phyloP scores from a whole-genome alignment of 2,797 vertebrate species.

The Parambassis ranga region DNA sequence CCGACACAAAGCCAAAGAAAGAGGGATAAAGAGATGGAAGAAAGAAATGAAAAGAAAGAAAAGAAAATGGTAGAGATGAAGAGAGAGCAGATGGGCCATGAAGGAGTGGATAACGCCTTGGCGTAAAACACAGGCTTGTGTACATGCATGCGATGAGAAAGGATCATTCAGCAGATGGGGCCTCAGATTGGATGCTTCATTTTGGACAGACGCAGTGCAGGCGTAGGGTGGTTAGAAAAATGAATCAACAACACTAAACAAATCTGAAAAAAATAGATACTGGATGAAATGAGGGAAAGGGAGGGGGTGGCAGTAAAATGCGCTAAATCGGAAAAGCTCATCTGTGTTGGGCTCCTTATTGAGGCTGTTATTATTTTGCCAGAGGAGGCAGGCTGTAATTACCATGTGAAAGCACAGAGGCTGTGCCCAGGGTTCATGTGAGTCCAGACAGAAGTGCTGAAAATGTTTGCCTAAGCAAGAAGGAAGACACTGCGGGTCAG shows the following conservation, averaged over 20 bases:
- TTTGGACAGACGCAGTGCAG: slow-evolving; percentile 72
- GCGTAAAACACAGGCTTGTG: slow-evolving; percentile 71
- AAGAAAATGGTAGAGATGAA: slow-evolving; percentile 65
- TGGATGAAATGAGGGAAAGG: slow-evolving; percentile 41
- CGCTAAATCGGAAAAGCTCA: slow-evolving; percentile 67
- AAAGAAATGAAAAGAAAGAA: no score
- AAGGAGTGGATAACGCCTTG: slow-evolving; percentile 75
- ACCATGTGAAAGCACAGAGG: slow-evolving; percentile 60
- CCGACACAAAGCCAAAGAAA: slow-evolving; percentile 41
- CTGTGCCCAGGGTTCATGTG: slow-evolving; percentile 43
- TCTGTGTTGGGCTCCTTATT: slow-evolving; percentile 67
- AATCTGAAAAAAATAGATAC: slow-evolving; percentile 53
- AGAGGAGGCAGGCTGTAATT: slow-evolving; percentile 69
- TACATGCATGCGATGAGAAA: slow-evolving; percentile 67
- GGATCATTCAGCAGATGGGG: slow-evolving; percentile 78
- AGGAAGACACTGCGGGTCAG: slow-evolving; percentile 43
- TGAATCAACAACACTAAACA: slow-evolving; percentile 75
- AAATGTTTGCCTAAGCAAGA: slow-evolving; percentile 52
- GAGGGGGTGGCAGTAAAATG: slow-evolving; percentile 41
- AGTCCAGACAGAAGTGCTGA: slow-evolving; percentile 41
- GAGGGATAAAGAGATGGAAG: slow-evolving; percentile 60
- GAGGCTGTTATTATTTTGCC: slow-evolving; percentile 69
- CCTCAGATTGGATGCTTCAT: slow-evolving; percentile 74
- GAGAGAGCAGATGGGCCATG: slow-evolving; percentile 77
- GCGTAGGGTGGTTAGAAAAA: slow-evolving; percentile 64